phyloP scores from a whole-genome alignment of 2,797 vertebrate species.

The Ficedula albicollis region DNA sequence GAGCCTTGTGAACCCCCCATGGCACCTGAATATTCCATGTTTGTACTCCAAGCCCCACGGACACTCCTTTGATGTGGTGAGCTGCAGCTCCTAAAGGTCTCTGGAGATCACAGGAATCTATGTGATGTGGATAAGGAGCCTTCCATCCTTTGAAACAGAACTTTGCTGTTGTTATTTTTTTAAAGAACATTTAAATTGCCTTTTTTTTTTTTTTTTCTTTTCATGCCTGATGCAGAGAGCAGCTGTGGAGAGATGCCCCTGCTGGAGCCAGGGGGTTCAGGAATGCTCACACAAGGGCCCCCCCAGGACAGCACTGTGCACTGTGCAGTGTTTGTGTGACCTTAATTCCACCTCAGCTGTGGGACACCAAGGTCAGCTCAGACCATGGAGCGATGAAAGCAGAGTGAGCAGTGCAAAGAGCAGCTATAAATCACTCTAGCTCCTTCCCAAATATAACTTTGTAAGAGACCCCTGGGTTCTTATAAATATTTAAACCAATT shows the following conservation, averaged over 20 bases:
- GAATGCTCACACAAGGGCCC: not conserved
- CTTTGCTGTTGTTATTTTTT: not conserved
- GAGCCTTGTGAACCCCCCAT: not conserved
- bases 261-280: not conserved
- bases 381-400: not conserved
- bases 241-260: not conserved
- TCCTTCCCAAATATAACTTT: constrained; percentile 51
- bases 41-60: not conserved
- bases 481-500: constrained; percentile 57
- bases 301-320: accelerated
- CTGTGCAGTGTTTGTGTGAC: not conserved
- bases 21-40: not conserved
- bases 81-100: not conserved
- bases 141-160: not conserved
- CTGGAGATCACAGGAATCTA: not conserved
- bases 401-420: not conserved
- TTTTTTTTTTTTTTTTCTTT: accelerated
- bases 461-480: constrained; percentile 18
- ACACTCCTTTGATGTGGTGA: not conserved
- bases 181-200: not conserved
- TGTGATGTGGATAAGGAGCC: accelerated
- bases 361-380: not conserved
- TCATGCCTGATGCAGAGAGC: not conserved
- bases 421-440: constrained; percentile 59
- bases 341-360: not conserved